Evolutionary conservation across 2,113 vertebrate species (phyloP).

Genomic region (Cairina moschata): DNA sequence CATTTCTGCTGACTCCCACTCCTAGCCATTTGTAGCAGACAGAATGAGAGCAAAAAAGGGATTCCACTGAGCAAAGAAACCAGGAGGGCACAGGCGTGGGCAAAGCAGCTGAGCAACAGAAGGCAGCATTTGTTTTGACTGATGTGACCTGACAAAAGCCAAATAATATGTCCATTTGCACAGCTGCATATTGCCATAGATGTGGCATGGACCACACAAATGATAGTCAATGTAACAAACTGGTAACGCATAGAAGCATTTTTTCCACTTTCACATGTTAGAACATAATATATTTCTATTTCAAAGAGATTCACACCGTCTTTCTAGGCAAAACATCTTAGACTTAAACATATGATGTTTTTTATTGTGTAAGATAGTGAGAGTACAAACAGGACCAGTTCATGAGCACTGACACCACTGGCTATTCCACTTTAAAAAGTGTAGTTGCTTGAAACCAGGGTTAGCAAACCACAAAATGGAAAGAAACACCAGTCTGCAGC

Average conservation of each 20-base stretch:
- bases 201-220: not conserved
- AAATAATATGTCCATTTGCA: constrained; percentile 15
- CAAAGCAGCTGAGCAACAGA: constrained; percentile 40
- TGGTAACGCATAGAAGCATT: not conserved
- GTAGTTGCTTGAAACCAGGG: not conserved
- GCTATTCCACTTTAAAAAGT: not conserved
- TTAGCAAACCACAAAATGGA: not conserved
- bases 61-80: constrained; percentile 32
- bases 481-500: not conserved
- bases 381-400: not conserved
- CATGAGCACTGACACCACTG: not conserved
- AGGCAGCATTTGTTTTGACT: constrained; percentile 58
- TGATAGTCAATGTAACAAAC: constrained; percentile 4
- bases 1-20: constrained; percentile 37
- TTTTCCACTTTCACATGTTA: not conserved
- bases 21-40: constrained; percentile 9
- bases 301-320: not conserved
- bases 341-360: not conserved
- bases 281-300: not conserved
- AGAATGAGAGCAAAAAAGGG: constrained; percentile 51
- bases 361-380: not conserved
- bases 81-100: constrained; percentile 19
- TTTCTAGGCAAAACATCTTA: not conserved
- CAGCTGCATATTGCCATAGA: constrained; percentile 45
- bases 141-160: constrained; percentile 67